Conservation (phyloP, 1,140 invertebrate species). For the Semibalanus balanoides region DNA sequence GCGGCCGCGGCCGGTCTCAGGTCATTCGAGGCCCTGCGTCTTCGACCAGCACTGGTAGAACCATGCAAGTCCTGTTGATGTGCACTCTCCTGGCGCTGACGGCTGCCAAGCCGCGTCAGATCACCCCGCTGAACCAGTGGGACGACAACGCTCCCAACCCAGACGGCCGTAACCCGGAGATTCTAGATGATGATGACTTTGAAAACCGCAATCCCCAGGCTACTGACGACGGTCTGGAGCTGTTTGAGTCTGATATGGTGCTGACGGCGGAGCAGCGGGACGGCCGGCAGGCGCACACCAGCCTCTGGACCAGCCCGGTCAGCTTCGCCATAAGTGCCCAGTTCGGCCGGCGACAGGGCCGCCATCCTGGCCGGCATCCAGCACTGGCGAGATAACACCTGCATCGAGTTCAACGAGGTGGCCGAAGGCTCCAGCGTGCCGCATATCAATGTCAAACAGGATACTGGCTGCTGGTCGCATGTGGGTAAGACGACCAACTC, state of each 20-base stretch:
- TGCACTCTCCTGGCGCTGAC: too few relatives aligned
- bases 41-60: too few relatives aligned
- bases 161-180: too few relatives aligned
- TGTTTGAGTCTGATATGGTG: too few relatives aligned
- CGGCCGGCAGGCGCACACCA: neutral
- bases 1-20: too few relatives aligned
- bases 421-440: neutral
- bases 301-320: neutral
- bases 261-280: neutral
- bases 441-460: neutral
- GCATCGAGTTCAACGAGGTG: too few relatives aligned
- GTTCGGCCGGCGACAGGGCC: neutral
- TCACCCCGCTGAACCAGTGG: too few relatives aligned
- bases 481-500: constrained; percentile 37
- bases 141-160: too few relatives aligned
- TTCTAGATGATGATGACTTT: neutral
- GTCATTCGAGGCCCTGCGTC: too few relatives aligned
- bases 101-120: too few relatives aligned
- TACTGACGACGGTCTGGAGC: too few relatives aligned
- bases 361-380: constrained; percentile 3
- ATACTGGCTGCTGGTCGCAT: constrained; percentile 65
- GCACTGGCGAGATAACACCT: neutral
- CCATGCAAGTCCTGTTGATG: too few relatives aligned
- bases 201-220: neutral
- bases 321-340: neutral